Percentiles rank a stretch among this genome's conserved stretches.
These are phyloP conservation scores for Ornithorhynchus anatinus DNA, from an alignment of 2,113 vertebrate species.

Conservation along the genomic window DNA sequence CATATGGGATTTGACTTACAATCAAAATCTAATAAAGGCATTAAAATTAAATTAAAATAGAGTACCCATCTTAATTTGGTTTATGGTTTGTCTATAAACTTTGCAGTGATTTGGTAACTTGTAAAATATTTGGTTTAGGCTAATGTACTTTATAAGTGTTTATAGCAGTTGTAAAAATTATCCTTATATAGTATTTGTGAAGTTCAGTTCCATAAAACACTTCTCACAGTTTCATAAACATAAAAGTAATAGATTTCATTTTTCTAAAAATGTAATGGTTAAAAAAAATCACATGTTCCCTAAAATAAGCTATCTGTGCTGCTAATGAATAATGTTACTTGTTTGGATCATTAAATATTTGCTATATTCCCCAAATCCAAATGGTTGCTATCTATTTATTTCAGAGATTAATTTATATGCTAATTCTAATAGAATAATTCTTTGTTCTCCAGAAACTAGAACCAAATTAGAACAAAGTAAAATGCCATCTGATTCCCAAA, in stretches of 20 bases:
- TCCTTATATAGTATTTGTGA: neutral
- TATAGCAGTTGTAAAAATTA: neutral
- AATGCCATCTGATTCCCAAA: neutral
- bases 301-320: neutral
- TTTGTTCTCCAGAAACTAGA: conserved; percentile 7
- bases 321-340: conserved; percentile 36
- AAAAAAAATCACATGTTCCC: neutral
- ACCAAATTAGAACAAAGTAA: conserved; percentile 23
- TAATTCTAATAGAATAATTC: conserved; percentile 17
- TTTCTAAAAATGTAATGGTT: neutral
- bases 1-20: conserved; percentile 3
- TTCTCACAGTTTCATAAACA: neutral
- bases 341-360: neutral
- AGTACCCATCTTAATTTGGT: neutral
- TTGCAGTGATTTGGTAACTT: neutral
- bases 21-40: neutral
- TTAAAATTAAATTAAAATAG: neutral
- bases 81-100: neutral
- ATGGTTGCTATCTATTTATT: conserved; percentile 46
- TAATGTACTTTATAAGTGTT: neutral
- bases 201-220: neutral
- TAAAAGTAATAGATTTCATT: neutral
- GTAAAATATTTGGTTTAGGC: neutral
- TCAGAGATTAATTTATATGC: conserved; percentile 14
- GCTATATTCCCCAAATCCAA: conserved; percentile 33